Percentiles rank a stretch among this genome's conserved stretches.
Conservation (phyloP, 2,888 invertebrate species). For the Macropis europaea region DNA sequence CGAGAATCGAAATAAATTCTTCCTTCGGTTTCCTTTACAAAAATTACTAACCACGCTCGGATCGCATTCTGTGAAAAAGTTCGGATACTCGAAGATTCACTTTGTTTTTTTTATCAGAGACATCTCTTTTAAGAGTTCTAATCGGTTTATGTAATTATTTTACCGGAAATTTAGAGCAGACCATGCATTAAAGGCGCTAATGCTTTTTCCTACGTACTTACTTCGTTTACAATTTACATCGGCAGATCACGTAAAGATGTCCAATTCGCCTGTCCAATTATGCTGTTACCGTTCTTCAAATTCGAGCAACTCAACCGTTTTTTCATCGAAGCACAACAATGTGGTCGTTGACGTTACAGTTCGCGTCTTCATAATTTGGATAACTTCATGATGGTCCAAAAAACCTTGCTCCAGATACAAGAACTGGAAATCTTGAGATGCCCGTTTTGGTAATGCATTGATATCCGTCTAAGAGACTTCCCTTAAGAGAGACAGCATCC, state of each 20-base stretch:
- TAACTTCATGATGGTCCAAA: not conserved
- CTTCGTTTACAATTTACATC: not conserved
- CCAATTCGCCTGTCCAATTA: not conserved
- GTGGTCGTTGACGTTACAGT: not conserved
- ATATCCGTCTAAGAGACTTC: not conserved
- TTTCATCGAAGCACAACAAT: not conserved
- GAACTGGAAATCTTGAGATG: slow-evolving; percentile 1
- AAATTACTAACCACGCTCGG: not conserved
- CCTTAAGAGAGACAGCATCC: too few species aligned
- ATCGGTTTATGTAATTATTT: too few species aligned
- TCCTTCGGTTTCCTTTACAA: not conserved
- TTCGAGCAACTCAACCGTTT: not conserved
- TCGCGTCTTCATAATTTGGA: not conserved
- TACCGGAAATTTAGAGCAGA: not conserved
- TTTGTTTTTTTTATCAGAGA: too few species aligned
- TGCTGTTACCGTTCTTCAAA: not conserved
- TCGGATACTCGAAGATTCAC: not conserved
- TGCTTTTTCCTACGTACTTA: slow-evolving; percentile 6
- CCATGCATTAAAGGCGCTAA: not conserved
- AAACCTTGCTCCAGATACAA: slow-evolving; percentile 9
- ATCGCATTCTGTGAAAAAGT: not conserved
- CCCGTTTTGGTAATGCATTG: not conserved
- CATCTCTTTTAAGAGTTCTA: not conserved
- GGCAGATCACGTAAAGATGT: not conserved
- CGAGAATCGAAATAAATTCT: slow-evolving; percentile 10